Conservation (phyloP, 2,888 invertebrate species). For the Oligia latruncula region DNA sequence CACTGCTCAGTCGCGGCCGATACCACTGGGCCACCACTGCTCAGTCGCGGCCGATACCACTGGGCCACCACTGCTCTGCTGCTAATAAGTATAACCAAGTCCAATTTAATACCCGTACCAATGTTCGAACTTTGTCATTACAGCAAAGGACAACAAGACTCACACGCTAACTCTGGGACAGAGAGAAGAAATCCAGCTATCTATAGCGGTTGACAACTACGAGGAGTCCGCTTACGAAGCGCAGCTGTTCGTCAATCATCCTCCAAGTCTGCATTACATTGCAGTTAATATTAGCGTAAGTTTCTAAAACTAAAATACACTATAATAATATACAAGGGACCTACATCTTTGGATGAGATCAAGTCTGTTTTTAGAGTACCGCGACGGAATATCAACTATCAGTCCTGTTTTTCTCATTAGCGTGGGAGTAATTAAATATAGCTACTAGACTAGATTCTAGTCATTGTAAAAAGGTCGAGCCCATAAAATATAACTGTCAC, state of each 20-base stretch:
- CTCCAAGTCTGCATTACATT: constrained; percentile 94
- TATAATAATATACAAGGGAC: too few relatives aligned
- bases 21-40: too few relatives aligned
- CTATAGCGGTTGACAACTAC: constrained; percentile 93
- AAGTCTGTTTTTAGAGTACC: neutral
- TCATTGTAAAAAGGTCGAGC: constrained; percentile 4
- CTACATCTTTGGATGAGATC: neutral
- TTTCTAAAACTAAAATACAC: neutral
- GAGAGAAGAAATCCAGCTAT: constrained; percentile 94
- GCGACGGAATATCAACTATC: constrained; percentile 31
- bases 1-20: too few relatives aligned
- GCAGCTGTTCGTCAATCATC: constrained; percentile 94
- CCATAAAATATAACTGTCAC: neutral
- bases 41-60: too few relatives aligned
- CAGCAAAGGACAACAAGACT: constrained; percentile 82
- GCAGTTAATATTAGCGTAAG: constrained; percentile 92
- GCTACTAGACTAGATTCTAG: neutral
- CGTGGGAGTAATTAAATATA: too few relatives aligned
- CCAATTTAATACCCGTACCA: too few relatives aligned
- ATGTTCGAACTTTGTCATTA: constrained; percentile 44
- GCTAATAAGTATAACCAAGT: neutral
- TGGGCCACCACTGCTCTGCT: too few relatives aligned
- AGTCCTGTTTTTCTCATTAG: neutral
- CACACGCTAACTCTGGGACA: constrained; percentile 92
- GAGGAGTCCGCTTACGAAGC: constrained; percentile 98